phyloP scores from a whole-genome alignment of 2,888 invertebrate genomes.

The Cyclophora punctaria region DNA sequence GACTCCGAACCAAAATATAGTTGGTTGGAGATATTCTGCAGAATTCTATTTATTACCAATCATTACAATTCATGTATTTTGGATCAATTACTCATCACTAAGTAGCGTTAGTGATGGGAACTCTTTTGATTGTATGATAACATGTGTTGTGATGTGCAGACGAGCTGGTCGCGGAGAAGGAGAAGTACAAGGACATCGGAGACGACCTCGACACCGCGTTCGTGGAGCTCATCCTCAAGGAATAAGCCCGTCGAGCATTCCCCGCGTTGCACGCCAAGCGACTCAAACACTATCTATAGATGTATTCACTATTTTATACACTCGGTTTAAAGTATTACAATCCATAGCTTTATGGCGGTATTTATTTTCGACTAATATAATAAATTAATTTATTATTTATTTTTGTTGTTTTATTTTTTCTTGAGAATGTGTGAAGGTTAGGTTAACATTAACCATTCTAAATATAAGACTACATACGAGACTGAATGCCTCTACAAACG shows the following conservation, averaged over 20 bases:
- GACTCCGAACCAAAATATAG: too few relatives aligned
- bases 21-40: too few relatives aligned
- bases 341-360: slow-evolving; percentile 68
- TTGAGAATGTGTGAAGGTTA: not conserved
- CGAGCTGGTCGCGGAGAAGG: slow-evolving; percentile 97
- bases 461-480: too few relatives aligned
- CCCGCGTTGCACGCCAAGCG: slow-evolving; percentile 39
- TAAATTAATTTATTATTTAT: slow-evolving; percentile 63
- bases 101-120: too few relatives aligned
- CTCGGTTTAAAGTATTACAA: slow-evolving; percentile 65
- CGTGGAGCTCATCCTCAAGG: slow-evolving; percentile 91
- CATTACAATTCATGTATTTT: too few relatives aligned
- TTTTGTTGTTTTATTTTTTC: slow-evolving; percentile 36
- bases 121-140: too few relatives aligned
- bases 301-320: slow-evolving; percentile 66
- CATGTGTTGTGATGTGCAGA: slow-evolving; percentile 73
- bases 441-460: too few relatives aligned
- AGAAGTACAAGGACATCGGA: slow-evolving; percentile 99
- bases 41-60: too few relatives aligned
- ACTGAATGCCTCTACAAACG: too few relatives aligned
- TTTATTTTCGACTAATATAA: slow-evolving; percentile 70
- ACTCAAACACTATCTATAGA: slow-evolving; percentile 52
- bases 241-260: slow-evolving; percentile 55
- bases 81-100: too few relatives aligned
- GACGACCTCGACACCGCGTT: slow-evolving; percentile 99